A percentile compares a stretch with the other conserved stretches of the same genome.
Evolutionary conservation across 2,797 vertebrate genomes (phyloP).

Genomic region (Takifugu rubripes): DNA sequence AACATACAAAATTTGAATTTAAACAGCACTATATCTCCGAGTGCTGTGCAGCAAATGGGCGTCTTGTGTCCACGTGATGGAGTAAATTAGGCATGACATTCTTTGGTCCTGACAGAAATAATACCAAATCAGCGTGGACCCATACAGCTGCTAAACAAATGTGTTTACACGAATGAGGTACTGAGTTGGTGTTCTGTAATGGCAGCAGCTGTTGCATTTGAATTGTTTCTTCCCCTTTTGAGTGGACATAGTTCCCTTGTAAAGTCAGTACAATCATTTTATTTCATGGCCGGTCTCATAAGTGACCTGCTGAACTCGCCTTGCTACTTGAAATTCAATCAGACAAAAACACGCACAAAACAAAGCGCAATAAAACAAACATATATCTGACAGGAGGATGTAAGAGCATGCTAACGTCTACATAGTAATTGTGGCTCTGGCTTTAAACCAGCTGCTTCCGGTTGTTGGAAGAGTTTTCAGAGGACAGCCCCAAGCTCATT

Average conservation of each 20-base stretch:
- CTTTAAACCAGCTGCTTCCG: slow-evolving; percentile 56
- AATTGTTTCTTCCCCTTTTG: too few species aligned
- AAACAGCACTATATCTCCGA: slow-evolving; percentile 26
- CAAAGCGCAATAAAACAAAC: not conserved
- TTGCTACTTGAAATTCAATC: slow-evolving; percentile 17
- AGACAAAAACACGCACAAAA: slow-evolving; percentile 5
- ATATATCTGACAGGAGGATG: slow-evolving; percentile 34
- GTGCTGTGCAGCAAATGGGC: slow-evolving; percentile 42
- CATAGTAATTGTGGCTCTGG: slow-evolving; percentile 60
- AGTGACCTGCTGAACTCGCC: slow-evolving; percentile 21
- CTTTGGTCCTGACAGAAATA: slow-evolving; percentile 19
- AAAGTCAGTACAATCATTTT: too few species aligned
- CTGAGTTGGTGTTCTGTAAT: slow-evolving; percentile 38
- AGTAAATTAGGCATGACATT: slow-evolving; percentile 40
- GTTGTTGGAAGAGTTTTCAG: slow-evolving; percentile 39
- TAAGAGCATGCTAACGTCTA: slow-evolving; percentile 41
- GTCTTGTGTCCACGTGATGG: slow-evolving; percentile 25
- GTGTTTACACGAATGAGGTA: slow-evolving; percentile 59
- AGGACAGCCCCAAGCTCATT: slow-evolving; percentile 36
- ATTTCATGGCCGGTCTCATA: not conserved
- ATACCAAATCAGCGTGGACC: slow-evolving; percentile 21
- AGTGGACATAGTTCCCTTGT: too few species aligned
- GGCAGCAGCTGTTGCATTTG: too few species aligned
- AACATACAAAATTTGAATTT: slow-evolving; percentile 15
- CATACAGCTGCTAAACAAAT: slow-evolving; percentile 33